phyloP scores from a whole-genome alignment of 2,888 invertebrate genomes.

The Lamellibrachia columna region DNA sequence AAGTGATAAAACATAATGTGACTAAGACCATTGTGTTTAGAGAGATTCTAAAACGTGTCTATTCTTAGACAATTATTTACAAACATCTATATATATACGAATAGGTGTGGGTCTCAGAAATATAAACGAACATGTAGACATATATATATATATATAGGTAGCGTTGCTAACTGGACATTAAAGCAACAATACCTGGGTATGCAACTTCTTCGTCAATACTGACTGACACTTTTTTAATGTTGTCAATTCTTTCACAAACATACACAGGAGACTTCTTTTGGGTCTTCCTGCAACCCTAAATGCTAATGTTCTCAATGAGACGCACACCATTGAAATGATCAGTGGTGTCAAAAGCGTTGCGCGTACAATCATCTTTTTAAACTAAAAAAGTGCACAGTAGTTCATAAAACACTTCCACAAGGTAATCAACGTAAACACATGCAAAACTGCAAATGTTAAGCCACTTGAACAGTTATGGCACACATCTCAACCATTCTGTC shows the following conservation, averaged over 20 bases:
- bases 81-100: slow-evolving; percentile 8
- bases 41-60: background rate
- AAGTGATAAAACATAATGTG: background rate
- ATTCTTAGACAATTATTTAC: background rate
- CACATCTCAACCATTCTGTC: too few species aligned
- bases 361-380: too few species aligned
- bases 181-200: background rate
- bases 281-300: background rate
- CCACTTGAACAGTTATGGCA: too few species aligned
- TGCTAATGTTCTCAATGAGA: background rate
- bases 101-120: background rate
- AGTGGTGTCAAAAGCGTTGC: background rate
- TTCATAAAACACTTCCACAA: too few species aligned
- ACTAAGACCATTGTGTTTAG: background rate
- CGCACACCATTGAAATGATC: background rate
- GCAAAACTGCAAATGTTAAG: too few species aligned
- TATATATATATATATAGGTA: background rate
- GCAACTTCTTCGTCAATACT: background rate
- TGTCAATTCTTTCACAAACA: background rate
- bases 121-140: background rate
- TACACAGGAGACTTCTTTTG: background rate
- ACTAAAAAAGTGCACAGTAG: too few species aligned
- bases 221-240: background rate
- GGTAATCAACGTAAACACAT: too few species aligned
- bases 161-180: background rate